phyloP scores from a whole-genome alignment of 2,113 vertebrate genomes.

The Cyphomyrus plagiostoma region DNA sequence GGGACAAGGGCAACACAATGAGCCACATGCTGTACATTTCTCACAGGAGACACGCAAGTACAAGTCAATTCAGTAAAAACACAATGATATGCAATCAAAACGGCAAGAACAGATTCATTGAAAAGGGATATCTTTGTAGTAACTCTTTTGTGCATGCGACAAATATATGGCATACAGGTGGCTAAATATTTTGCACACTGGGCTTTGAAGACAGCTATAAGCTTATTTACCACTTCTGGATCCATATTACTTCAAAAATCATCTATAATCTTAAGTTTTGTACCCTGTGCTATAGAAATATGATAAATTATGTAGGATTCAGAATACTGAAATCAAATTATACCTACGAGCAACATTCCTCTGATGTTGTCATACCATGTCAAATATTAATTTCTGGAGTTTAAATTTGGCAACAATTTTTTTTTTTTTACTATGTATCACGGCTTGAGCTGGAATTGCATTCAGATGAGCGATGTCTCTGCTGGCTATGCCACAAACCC shows the following conservation, averaged over 20 bases:
- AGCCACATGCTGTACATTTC: background rate
- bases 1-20: conserved; percentile 12
- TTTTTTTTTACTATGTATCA: background rate
- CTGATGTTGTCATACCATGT: background rate
- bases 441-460: background rate
- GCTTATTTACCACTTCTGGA: background rate
- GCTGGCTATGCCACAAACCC: background rate
- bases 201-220: background rate
- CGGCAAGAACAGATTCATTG: background rate
- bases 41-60: background rate
- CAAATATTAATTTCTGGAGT: background rate
- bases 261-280: background rate
- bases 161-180: background rate
- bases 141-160: background rate
- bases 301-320: background rate
- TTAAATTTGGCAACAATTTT: background rate
- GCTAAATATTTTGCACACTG: background rate
- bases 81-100: background rate
- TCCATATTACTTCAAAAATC: background rate
- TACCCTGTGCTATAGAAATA: background rate
- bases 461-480: background rate
- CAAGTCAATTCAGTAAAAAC: background rate
- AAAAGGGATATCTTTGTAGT: background rate
- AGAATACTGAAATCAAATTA: background rate
- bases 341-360: background rate